These are phyloP conservation scores for Pinctada fucata DNA, from an alignment of 2,888 invertebrate species.

Conservation along the genomic window DNA sequence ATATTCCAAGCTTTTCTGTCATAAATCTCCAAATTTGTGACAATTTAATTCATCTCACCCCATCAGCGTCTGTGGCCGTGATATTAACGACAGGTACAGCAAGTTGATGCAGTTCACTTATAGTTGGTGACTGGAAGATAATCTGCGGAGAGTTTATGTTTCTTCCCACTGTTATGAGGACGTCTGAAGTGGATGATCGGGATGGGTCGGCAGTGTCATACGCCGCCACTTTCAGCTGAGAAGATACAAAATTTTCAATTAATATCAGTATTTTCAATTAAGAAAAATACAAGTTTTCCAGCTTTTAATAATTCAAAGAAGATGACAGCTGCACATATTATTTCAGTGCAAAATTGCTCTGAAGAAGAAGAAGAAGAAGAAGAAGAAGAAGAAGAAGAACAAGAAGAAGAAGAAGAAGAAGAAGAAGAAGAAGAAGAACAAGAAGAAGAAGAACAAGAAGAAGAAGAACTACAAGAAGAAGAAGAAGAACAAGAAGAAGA, in stretches of 20 bases:
- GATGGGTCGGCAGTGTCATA: conserved; percentile 55
- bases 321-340: no score
- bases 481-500: not conserved
- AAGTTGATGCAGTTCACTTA: conserved; percentile 51
- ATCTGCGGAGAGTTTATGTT: conserved; percentile 59
- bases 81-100: conserved; percentile 52
- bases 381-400: not conserved
- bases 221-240: conserved; percentile 49
- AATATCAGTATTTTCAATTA: no score
- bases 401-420: not conserved
- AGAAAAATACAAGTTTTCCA: no score
- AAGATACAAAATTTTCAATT: conserved; percentile 10
- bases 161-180: conserved; percentile 59
- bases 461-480: not conserved
- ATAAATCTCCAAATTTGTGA: no score
- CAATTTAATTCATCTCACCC: conserved; percentile 37
- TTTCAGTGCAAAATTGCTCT: not conserved
- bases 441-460: not conserved
- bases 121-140: conserved; percentile 29
- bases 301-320: no score
- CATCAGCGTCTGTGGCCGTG: conserved; percentile 53
- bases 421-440: not conserved
- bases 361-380: not conserved
- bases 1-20: no score
- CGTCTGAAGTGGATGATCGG: conserved; percentile 52